Evolutionary conservation across 2,888 invertebrate species (phyloP).

Genomic region (Myopa testacea): DNA sequence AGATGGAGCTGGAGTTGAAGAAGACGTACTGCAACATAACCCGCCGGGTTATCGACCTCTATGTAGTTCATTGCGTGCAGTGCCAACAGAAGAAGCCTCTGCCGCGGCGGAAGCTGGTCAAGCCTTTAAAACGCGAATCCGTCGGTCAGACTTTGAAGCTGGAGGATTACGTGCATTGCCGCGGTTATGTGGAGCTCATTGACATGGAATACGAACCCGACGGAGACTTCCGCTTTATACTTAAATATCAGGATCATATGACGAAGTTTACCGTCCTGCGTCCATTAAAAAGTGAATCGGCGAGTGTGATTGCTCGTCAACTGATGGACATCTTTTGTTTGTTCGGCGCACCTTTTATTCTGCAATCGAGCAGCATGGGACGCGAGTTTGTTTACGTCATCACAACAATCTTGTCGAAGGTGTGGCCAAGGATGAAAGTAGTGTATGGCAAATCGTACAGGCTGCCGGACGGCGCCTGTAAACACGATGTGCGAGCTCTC

Average conservation of each 20-base stretch:
- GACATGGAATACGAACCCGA: constrained; percentile 28
- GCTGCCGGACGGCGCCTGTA: constrained; percentile 57
- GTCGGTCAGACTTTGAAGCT: too few relatives aligned
- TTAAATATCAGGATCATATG: constrained; percentile 34
- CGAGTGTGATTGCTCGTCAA: background rate
- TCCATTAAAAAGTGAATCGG: constrained; percentile 20
- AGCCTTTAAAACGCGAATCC: too few relatives aligned
- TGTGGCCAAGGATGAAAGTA: constrained; percentile 48
- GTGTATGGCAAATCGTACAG: constrained; percentile 49
- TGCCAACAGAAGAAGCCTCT: too few relatives aligned
- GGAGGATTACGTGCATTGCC: too few relatives aligned
- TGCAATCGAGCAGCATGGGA: constrained; percentile 48
- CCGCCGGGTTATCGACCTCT: too few relatives aligned
- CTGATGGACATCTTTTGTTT: constrained; percentile 47
- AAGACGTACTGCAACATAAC: too few relatives aligned
- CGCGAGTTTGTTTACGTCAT: constrained; percentile 48
- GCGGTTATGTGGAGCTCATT: constrained; percentile 30
- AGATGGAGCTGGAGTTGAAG: too few relatives aligned
- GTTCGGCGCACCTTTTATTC: constrained; percentile 46
- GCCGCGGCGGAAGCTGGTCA: too few relatives aligned
- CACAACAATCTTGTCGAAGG: constrained; percentile 38
- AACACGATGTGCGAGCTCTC: constrained; percentile 62
- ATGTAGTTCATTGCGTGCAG: too few relatives aligned
- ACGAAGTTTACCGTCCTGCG: constrained; percentile 35
- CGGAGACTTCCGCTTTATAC: constrained; percentile 27